These are phyloP conservation scores for Cephus pygmeus DNA, from an alignment of 2,888 invertebrate species.

Conservation along the genomic window DNA sequence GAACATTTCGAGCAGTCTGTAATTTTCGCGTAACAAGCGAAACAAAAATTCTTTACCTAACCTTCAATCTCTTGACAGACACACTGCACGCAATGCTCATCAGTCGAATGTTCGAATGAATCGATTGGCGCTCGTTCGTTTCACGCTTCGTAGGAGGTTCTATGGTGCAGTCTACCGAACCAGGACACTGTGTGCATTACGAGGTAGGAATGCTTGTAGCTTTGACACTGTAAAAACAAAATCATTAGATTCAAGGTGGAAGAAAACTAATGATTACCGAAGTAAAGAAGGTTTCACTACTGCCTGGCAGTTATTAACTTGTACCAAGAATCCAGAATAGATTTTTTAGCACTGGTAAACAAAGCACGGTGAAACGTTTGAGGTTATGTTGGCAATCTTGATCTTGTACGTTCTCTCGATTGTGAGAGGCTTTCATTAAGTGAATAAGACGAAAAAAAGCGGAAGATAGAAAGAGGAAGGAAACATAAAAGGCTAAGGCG, in stretches of 20 bases:
- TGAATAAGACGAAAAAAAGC: slow-evolving; percentile 16
- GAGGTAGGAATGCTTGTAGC: background rate
- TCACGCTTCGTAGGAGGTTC: background rate
- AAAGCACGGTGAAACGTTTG: slow-evolving; percentile 19
- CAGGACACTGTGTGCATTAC: background rate
- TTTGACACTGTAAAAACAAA: background rate
- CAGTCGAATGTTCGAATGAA: background rate
- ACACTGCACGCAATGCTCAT: background rate
- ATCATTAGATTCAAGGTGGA: background rate
- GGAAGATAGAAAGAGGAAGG: slow-evolving; percentile 27
- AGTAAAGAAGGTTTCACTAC: background rate
- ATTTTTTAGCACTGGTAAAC: background rate
- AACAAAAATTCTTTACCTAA: background rate
- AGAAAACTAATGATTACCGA: background rate
- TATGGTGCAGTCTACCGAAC: background rate
- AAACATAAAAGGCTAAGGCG: background rate
- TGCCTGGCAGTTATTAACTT: background rate
- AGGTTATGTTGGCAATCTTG: slow-evolving; percentile 40
- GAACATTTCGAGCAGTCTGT: background rate
- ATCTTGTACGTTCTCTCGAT: slow-evolving; percentile 49
- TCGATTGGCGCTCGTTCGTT: background rate
- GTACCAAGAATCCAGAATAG: background rate
- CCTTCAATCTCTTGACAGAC: background rate
- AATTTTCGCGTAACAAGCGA: background rate
- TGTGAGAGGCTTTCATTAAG: slow-evolving; percentile 32